Conservation (phyloP, 2,797 vertebrate species). For the Anomalospiza imberbis region DNA sequence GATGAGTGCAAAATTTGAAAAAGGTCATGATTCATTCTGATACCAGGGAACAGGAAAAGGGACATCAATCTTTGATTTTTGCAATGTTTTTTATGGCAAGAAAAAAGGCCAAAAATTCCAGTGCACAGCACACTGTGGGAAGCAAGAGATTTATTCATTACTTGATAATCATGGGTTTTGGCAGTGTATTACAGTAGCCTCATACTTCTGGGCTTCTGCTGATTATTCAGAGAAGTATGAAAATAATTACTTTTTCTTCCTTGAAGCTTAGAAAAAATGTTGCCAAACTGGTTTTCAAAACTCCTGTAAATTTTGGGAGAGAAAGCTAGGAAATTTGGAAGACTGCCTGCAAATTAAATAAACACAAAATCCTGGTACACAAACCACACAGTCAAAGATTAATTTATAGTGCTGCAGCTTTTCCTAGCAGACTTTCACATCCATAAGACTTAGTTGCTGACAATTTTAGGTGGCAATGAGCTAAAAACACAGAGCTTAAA, state of each 20-base stretch:
- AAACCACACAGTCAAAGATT: neutral
- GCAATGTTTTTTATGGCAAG: neutral
- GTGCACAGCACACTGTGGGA: neutral
- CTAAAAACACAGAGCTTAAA: neutral
- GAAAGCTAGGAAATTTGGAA: neutral
- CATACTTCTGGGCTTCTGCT: neutral
- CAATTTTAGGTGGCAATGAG: neutral
- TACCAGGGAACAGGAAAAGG: neutral
- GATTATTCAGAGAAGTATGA: neutral
- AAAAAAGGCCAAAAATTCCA: neutral
- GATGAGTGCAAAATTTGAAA: neutral
- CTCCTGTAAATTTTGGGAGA: neutral
- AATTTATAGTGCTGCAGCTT: neutral
- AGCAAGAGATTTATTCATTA: neutral
- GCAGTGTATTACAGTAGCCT: neutral
- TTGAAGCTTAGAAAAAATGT: neutral
- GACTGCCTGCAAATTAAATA: neutral
- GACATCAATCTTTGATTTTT: neutral
- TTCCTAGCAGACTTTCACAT: neutral
- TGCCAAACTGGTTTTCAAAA: neutral
- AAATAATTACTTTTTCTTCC: slow-evolving; percentile 2
- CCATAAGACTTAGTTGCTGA: neutral
- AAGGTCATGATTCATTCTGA: neutral
- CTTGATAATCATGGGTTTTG: neutral
- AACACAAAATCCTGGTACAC: neutral